Percentiles rank a stretch among this genome's conserved stretches.
Conservation (phyloP, 2,113 vertebrate species). For the Aptenodytes patagonicus region DNA sequence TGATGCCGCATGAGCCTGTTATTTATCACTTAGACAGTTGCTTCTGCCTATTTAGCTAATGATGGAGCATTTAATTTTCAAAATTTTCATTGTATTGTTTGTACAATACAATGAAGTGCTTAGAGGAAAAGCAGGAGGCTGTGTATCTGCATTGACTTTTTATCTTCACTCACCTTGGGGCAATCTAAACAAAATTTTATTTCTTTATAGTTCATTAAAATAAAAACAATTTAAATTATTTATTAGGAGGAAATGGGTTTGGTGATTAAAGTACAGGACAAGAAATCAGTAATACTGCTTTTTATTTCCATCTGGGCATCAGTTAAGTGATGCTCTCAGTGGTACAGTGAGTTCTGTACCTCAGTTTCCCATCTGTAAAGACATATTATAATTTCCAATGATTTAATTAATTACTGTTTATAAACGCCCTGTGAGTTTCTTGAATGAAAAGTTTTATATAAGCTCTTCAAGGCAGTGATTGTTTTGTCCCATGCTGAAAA, state of each 20-base stretch:
- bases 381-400: not conserved
- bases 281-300: not conserved
- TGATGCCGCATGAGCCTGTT: not conserved
- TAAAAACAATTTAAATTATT: not conserved
- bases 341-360: not conserved
- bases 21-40: conserved; percentile 18
- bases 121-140: not conserved
- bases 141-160: not conserved
- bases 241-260: not conserved
- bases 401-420: not conserved
- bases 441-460: not conserved
- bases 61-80: conserved; percentile 35
- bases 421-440: not conserved
- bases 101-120: not conserved
- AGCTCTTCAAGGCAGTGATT: not conserved
- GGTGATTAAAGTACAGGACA: not conserved
- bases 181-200: not conserved
- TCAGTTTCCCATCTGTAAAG: not conserved
- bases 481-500: not conserved
- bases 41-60: conserved; percentile 32
- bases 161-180: not conserved
- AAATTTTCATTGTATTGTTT: not conserved
- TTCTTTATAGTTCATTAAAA: conserved; percentile 12
- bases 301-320: not conserved
- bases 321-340: not conserved